Conservation (phyloP, 2,888 invertebrate genomes). For the Philonicus albiceps region DNA sequence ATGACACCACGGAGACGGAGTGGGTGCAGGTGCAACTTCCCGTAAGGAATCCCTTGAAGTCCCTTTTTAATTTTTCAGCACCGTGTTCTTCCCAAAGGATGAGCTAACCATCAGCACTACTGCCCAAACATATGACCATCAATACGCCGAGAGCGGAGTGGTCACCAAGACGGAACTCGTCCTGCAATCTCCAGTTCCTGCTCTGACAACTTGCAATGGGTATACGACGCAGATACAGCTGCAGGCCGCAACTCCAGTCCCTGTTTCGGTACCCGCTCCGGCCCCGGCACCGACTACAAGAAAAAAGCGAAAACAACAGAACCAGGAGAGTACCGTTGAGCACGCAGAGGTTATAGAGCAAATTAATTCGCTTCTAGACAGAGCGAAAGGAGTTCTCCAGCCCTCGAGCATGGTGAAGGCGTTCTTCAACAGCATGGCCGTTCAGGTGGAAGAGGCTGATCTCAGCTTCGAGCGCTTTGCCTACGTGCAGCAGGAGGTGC, state of each 20-base stretch:
- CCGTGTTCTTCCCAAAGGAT: neutral
- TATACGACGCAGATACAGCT: neutral
- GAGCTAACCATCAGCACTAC: neutral
- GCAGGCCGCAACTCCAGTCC: neutral
- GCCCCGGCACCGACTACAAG: neutral
- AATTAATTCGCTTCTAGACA: neutral
- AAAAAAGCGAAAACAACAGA: neutral
- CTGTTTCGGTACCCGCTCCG: neutral
- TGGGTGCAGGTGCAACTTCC: neutral
- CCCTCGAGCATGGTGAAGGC: constrained; percentile 44
- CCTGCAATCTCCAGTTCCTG: neutral
- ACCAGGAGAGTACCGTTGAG: neutral
- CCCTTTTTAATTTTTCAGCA: neutral
- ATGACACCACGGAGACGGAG: neutral
- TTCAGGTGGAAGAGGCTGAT: constrained; percentile 33
- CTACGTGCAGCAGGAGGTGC: constrained; percentile 22
- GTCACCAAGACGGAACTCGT: neutral
- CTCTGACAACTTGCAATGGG: neutral
- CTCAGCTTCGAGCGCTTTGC: constrained; percentile 26
- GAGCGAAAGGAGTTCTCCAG: neutral
- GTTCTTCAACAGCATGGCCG: constrained; percentile 31
- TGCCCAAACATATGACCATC: neutral
- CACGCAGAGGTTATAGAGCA: neutral
- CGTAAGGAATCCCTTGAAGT: neutral
- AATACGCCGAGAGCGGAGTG: neutral